Conservation (phyloP, 2,888 invertebrate species). For the Troides oblongomaculatus region DNA sequence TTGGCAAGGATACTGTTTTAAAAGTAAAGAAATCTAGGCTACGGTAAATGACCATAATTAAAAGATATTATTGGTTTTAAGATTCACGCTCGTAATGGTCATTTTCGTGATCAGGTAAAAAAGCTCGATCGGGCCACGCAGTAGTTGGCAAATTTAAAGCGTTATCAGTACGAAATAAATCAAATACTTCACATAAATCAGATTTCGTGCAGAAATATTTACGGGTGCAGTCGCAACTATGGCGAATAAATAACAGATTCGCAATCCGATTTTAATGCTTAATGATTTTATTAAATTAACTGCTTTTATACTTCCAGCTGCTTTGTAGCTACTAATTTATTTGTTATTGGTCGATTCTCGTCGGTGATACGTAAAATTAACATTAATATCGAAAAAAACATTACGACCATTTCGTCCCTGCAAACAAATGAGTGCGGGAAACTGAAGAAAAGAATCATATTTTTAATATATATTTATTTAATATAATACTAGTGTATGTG, state of each 20-base stretch:
- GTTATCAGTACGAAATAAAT: slow-evolving; percentile 10
- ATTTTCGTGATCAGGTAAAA: background rate
- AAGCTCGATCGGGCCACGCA: background rate
- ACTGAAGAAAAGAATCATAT: too few relatives aligned
- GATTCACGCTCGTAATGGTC: background rate
- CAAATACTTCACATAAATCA: slow-evolving; percentile 23
- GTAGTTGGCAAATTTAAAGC: background rate
- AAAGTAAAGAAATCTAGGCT: too few relatives aligned
- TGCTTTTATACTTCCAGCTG: background rate
- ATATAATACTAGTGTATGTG: too few relatives aligned
- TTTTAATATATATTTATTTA: too few relatives aligned
- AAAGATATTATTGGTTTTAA: background rate
- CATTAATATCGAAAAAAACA: background rate
- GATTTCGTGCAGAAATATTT: slow-evolving; percentile 10
- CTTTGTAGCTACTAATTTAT: background rate
- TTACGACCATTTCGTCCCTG: too few relatives aligned
- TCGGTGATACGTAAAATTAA: slow-evolving; percentile 19
- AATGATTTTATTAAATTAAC: slow-evolving; percentile 16
- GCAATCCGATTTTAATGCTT: slow-evolving; percentile 13
- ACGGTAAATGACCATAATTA: too few relatives aligned
- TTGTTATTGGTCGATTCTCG: background rate
- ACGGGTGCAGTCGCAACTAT: slow-evolving; percentile 6
- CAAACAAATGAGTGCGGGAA: too few relatives aligned
- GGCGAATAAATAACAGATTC: slow-evolving; percentile 15
- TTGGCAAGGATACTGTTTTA: too few relatives aligned